Conservation (phyloP, 2,797 vertebrate species). For the Paratrypauchen microcephalus region DNA sequence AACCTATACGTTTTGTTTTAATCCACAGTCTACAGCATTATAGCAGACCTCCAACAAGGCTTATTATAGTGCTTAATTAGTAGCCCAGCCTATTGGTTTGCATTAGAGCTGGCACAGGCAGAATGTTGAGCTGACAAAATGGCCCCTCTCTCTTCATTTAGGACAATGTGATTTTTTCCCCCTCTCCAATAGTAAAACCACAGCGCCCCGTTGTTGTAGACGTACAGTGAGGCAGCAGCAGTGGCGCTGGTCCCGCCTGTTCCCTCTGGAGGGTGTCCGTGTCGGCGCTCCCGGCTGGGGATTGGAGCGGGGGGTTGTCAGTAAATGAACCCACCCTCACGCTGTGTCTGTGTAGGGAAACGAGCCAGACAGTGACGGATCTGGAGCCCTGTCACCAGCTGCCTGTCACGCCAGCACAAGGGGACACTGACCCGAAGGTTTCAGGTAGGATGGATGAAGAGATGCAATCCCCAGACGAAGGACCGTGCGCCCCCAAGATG, state of each 20-base stretch:
- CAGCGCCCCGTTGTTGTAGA: constrained; percentile 55
- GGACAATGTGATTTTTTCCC: constrained; percentile 15
- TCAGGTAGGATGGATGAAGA: constrained; percentile 87
- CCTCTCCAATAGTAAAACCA: constrained; percentile 27
- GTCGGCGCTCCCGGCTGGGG: constrained; percentile 76
- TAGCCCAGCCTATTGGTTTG: background rate
- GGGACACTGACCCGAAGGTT: constrained; percentile 46
- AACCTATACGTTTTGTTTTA: no score
- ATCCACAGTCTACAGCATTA: no score
- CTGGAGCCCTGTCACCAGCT: constrained; percentile 52
- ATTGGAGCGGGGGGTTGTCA: constrained; percentile 92
- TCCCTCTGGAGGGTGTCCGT: constrained; percentile 64
- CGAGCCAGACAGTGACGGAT: constrained; percentile 71
- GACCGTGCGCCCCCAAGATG: constrained; percentile 87
- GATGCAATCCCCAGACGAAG: constrained; percentile 87
- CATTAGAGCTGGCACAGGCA: background rate
- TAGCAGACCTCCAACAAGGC: no score
- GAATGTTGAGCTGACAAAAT: constrained; percentile 57
- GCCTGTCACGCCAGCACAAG: constrained; percentile 66
- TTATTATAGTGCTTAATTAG: background rate
- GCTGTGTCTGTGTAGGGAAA: constrained; percentile 55
- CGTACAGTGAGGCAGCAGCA: constrained; percentile 55
- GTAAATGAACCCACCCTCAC: constrained; percentile 82
- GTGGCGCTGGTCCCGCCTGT: constrained; percentile 71
- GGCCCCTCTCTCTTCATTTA: constrained; percentile 55